These are phyloP conservation scores for Pristionchus pacificus DNA, from an alignment of 1,140 invertebrate genomes.

Conservation along the genomic window DNA sequence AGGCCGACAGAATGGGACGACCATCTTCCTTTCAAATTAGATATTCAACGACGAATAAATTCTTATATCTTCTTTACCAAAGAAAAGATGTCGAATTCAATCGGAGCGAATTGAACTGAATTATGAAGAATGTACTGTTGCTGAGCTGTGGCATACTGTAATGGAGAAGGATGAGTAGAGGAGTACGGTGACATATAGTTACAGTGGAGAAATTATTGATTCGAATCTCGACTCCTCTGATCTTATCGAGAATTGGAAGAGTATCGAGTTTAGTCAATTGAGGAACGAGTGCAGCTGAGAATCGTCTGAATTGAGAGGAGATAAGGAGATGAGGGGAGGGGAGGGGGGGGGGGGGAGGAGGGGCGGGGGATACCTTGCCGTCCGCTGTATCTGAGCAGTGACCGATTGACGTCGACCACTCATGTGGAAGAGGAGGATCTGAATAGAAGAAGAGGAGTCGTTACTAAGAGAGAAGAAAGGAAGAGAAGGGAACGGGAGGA, in stretches of 20 bases:
- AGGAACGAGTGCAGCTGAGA: constrained; percentile 48
- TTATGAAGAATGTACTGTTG: constrained; percentile 14
- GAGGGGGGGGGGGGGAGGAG: constrained; percentile 46
- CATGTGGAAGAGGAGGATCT: constrained; percentile 12
- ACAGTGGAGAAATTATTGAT: not conserved
- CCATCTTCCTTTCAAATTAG: not conserved
- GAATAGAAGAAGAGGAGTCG: too few relatives aligned
- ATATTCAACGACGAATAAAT: too few relatives aligned
- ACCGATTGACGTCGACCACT: constrained; percentile 11
- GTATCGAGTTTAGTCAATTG: constrained; percentile 48
- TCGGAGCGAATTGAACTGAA: constrained; percentile 1
- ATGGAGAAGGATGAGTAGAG: not conserved
- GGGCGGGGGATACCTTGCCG: constrained; percentile 4
- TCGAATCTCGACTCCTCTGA: not conserved
- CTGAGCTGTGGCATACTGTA: not conserved
- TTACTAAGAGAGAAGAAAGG: too few relatives aligned
- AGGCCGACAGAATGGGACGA: not conserved
- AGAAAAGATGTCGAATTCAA: constrained; percentile 2
- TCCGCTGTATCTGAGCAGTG: constrained; percentile 15
- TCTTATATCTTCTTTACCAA: too few relatives aligned
- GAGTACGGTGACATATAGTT: too few relatives aligned
- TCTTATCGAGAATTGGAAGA: constrained; percentile 36
- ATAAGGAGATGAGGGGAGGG: too few relatives aligned
- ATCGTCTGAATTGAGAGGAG: constrained; percentile 39
- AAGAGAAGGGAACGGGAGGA: not conserved